Conservation (phyloP, 2,113 vertebrate genomes). For the Ictalurus furcatus region DNA sequence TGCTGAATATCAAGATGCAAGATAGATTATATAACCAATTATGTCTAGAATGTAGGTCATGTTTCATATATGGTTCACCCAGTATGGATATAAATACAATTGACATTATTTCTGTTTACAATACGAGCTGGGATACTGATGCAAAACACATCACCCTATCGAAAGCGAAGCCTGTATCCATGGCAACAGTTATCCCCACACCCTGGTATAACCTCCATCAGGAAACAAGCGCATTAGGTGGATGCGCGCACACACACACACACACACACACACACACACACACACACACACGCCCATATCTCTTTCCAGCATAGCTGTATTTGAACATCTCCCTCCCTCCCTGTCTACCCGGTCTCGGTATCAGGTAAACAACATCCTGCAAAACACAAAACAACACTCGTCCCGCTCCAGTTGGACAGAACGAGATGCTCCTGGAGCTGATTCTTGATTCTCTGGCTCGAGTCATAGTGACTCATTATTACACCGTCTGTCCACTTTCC, state of each 20-base stretch:
- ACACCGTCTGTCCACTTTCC: neutral
- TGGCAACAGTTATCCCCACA: slow-evolving; percentile 48
- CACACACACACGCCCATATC: neutral
- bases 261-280: neutral
- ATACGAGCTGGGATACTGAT: neutral
- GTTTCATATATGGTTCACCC: neutral
- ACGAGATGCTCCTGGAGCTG: slow-evolving; percentile 7
- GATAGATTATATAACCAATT: neutral
- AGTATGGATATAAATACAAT: neutral
- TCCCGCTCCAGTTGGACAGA: neutral
- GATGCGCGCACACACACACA: neutral
- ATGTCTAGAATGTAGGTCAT: neutral
- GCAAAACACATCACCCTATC: slow-evolving; percentile 6
- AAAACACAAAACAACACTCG: neutral
- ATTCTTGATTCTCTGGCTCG: neutral
- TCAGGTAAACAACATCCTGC: neutral
- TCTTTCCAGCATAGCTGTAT: neutral
- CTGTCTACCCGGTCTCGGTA: neutral
- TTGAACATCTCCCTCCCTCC: neutral
- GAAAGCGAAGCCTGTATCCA: slow-evolving; percentile 37
- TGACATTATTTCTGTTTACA: too few species aligned
- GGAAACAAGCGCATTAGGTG: neutral
- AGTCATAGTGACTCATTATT: slow-evolving; percentile 28
- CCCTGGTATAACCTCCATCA: slow-evolving; percentile 28
- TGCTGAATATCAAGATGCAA: neutral